Percentiles rank a stretch among this genome's conserved stretches.
These are phyloP conservation scores for Sebastiscus albofasciatus DNA, from an alignment of 2,797 vertebrate species.

Conservation along the genomic window DNA sequence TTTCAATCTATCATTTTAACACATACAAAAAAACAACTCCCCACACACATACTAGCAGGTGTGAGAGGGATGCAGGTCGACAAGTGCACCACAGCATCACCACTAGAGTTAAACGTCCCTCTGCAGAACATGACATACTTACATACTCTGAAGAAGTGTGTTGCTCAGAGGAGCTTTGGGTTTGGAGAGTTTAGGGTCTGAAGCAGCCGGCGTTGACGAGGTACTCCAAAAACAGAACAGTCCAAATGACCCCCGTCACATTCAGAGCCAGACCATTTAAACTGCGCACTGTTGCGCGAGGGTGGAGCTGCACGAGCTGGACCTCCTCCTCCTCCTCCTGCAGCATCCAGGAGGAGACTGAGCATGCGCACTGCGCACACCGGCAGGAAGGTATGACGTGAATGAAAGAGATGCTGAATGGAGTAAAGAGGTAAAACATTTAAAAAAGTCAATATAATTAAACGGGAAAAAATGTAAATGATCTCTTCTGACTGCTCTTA, in stretches of 20 bases:
- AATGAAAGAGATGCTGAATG: background rate
- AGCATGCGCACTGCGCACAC: conserved; percentile 58
- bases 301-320: conserved; percentile 64
- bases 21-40: background rate
- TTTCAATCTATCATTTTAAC: background rate
- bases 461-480: background rate
- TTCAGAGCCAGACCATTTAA: conserved; percentile 78
- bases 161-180: conserved; percentile 38
- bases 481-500: background rate
- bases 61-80: background rate
- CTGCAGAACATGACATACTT: conserved; percentile 57
- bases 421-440: background rate
- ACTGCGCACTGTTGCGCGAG: conserved; percentile 53
- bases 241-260: conserved; percentile 80
- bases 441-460: background rate
- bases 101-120: fast-evolving
- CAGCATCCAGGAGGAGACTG: conserved; percentile 60
- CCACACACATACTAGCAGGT: background rate
- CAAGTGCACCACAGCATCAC: conserved; percentile 50
- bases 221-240: conserved; percentile 82
- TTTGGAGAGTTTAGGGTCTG: conserved; percentile 70
- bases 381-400: background rate
- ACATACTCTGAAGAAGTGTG: conserved; percentile 62
- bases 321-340: conserved; percentile 61
- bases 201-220: conserved; percentile 71